These are phyloP conservation scores for Poecilia picta DNA, from an alignment of 2,797 vertebrate species.

Conservation along the genomic window DNA sequence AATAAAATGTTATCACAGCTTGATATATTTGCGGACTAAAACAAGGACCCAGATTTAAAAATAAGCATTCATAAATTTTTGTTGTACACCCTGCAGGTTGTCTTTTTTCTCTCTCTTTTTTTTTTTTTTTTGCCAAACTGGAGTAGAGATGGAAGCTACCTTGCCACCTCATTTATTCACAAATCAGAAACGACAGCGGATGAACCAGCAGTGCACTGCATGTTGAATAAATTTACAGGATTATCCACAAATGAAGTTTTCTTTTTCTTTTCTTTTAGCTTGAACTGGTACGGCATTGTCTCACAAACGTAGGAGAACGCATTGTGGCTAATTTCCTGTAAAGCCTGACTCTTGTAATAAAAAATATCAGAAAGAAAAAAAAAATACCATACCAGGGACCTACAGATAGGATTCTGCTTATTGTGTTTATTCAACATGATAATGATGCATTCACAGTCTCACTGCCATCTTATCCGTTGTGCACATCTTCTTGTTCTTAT, in stretches of 20 bases:
- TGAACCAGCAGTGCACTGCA: constrained; percentile 1
- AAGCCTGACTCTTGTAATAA: background rate
- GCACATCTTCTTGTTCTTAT: background rate
- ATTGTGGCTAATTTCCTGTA: background rate
- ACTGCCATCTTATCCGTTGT: background rate
- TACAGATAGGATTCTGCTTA: no score
- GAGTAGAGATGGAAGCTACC: background rate
- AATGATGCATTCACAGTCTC: background rate
- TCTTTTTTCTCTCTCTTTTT: no score
- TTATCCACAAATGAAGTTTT: background rate
- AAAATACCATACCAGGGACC: background rate
- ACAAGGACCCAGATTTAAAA: constrained; percentile 14
- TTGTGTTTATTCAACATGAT: background rate
- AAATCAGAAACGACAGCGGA: background rate
- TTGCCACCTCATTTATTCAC: background rate
- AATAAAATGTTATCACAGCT: background rate
- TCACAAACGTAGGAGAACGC: background rate
- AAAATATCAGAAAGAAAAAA: background rate
- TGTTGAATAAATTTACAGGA: constrained; percentile 7
- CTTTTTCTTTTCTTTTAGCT: background rate
- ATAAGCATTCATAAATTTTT: constrained; percentile 11
- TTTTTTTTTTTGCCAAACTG: constrained; percentile 16
- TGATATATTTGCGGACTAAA: constrained; percentile 2
- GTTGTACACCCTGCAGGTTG: constrained; percentile 4
- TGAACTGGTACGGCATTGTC: background rate